Conservation (phyloP, 23 tunicate genomes). For the Halocynthia roretzi region DNA sequence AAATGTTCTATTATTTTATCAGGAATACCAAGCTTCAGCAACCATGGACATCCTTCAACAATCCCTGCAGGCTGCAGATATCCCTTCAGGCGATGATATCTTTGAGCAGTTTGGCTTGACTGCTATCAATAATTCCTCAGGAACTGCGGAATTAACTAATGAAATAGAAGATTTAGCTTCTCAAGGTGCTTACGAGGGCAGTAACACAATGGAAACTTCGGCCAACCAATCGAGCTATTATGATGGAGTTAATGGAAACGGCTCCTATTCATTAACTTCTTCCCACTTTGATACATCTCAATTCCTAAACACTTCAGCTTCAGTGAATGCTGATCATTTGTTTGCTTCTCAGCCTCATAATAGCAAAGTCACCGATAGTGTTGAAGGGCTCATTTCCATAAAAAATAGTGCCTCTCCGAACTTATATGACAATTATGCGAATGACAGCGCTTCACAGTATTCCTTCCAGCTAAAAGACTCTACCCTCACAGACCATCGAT, state of each 20-base stretch:
- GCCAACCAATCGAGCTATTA: neutral
- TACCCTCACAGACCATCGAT: too few species aligned
- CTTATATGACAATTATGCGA: neutral
- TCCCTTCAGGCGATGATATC: constrained; percentile 9
- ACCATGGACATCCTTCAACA: constrained; percentile 68
- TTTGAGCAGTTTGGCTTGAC: constrained; percentile 36
- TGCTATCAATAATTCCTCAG: neutral
- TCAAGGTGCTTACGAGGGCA: neutral
- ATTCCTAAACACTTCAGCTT: constrained; percentile 29
- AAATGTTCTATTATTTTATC: too few species aligned
- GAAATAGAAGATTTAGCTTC: constrained; percentile 1
- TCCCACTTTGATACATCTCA: constrained; percentile 42
- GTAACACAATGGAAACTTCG: neutral
- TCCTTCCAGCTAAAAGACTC: neutral
- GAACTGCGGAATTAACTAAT: constrained; percentile 5
- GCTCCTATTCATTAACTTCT: neutral
- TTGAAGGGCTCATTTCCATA: too few species aligned
- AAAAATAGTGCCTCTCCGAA: neutral
- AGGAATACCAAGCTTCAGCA: neutral
- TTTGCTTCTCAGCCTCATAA: too few species aligned
- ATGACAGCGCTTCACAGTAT: neutral
- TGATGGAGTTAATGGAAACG: neutral
- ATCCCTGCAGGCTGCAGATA: constrained; percentile 60
- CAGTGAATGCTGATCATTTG: neutral
- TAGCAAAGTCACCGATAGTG: too few species aligned